Evolutionary conservation across 2,113 vertebrate genomes (phyloP), one percentile per base, ranked within the genome.

Genomic region (Xenus cinereus): DNA sequence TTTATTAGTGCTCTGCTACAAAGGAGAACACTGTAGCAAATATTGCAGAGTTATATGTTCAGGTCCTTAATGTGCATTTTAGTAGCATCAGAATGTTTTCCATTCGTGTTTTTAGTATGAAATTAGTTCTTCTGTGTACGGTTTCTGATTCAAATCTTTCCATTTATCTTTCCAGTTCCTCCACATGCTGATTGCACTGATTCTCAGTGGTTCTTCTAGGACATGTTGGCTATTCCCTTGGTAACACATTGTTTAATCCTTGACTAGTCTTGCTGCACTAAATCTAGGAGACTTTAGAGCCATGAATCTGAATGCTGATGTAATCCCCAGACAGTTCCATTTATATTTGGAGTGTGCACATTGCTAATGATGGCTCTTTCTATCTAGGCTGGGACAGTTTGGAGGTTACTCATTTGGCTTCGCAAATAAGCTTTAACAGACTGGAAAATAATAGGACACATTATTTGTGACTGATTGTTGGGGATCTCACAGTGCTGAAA

Each of bases 191-290:
- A 62, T 80, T 84, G 23, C 43, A 46, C 21, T 22, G n/a, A 83
- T 93, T 92, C 16, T 78, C 43, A 45, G 43, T 89, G 33, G 20
- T 89, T 92, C 64, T 90, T 92, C 48, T 75, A 78, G 51, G 60
- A 84, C 23, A 41, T 46, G 35, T 62, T 85, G 71, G 33, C 27
- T 90, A 86, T 93, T 96, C 37, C 54, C 51, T 83, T 62, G 64
- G 21, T 59, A 90, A 59, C 19, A 46, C 26, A 10, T 86, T 95
- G 39, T 68, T 96, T 95, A 94, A 93, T 88, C 59, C 64, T 92
- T 94, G 64, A 41, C 56, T 89, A 37, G 54, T 93, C 76, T 92
- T 84, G 60, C 83, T 93, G 57, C 45, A 87, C 76, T 92, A 92
- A 95, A 89, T 84, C 88, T 76, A 45, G 73, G 51, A 88, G 68